These are phyloP conservation scores for Phylloscopus trochiloides DNA, from an alignment of 2,113 vertebrate genomes.

Conservation along the genomic window DNA sequence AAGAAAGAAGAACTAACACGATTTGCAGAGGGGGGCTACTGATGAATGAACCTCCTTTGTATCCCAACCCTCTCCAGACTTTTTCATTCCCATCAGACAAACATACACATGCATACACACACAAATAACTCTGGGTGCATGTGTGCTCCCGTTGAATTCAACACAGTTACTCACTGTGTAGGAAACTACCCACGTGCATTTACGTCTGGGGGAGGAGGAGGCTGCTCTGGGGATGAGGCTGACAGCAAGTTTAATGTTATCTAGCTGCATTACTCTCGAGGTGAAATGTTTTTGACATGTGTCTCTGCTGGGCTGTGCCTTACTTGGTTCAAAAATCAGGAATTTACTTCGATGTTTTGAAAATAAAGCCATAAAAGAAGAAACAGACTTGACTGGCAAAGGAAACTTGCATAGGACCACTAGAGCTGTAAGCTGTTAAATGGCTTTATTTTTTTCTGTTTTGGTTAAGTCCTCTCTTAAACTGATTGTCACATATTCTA, in stretches of 20 bases:
- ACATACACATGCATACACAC: background rate
- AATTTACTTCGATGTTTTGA: background rate
- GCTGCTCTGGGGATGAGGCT: background rate
- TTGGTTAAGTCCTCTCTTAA: background rate
- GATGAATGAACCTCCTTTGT: background rate
- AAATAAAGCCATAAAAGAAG: constrained; percentile 1
- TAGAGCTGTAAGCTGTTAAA: background rate
- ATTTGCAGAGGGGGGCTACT: background rate
- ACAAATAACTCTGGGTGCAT: background rate
- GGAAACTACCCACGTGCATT: background rate
- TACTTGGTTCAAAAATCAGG: background rate
- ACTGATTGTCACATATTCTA: background rate
- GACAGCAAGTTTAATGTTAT: background rate
- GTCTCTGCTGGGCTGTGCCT: background rate
- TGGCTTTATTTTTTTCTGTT: background rate
- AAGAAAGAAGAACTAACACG: background rate
- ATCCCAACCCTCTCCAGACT: background rate
- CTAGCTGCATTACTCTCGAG: background rate
- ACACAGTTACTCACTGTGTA: background rate
- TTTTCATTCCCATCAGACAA: constrained; percentile 4
- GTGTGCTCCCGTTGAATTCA: background rate
- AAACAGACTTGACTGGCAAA: background rate
- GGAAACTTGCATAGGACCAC: background rate
- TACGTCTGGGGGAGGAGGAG: background rate
- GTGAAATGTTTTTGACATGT: background rate